These are phyloP conservation scores for Leucania comma DNA, from an alignment of 2,888 invertebrate genomes.

Conservation along the genomic window DNA sequence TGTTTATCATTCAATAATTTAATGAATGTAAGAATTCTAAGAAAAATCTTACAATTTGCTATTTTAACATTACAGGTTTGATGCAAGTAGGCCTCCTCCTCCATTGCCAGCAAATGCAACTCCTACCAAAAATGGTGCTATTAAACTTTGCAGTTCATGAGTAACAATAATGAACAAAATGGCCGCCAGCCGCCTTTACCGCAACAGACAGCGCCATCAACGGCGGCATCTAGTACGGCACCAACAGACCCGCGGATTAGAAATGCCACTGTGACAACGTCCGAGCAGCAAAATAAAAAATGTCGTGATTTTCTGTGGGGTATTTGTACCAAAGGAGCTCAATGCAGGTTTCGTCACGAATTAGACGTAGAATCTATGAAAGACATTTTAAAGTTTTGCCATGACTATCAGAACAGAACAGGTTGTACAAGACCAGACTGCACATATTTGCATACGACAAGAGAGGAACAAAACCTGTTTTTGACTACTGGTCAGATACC, in stretches of 20 bases:
- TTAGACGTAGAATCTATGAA: conserved; percentile 81
- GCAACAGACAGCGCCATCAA: conserved; percentile 69
- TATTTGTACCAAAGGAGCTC: conserved; percentile 77
- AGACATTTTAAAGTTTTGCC: conserved; percentile 81
- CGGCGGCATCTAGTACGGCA: conserved; percentile 34
- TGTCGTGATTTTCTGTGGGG: conserved; percentile 85
- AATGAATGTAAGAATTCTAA: too few species aligned
- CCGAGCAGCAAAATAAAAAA: conserved; percentile 59
- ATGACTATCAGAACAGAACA: conserved; percentile 82
- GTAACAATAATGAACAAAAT: conserved; percentile 69
- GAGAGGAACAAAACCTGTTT: conserved; percentile 81
- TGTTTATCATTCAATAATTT: too few species aligned
- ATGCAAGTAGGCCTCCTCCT: too few species aligned
- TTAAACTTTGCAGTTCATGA: conserved; percentile 50
- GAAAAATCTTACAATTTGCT: too few species aligned
- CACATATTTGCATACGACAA: conserved; percentile 79
- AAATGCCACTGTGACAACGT: conserved; percentile 43
- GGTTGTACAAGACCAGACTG: conserved; percentile 80
- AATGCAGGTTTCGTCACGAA: conserved; percentile 80
- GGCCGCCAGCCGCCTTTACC: conserved; percentile 77
- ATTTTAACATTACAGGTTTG: too few species aligned
- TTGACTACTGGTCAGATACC: conserved; percentile 77
- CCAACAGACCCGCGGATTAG: conserved; percentile 67
- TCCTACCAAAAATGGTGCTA: too few species aligned
- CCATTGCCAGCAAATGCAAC: too few species aligned